Conservation (phyloP, 2,888 invertebrate genomes). For the Ecdyonurus torrentis region DNA sequence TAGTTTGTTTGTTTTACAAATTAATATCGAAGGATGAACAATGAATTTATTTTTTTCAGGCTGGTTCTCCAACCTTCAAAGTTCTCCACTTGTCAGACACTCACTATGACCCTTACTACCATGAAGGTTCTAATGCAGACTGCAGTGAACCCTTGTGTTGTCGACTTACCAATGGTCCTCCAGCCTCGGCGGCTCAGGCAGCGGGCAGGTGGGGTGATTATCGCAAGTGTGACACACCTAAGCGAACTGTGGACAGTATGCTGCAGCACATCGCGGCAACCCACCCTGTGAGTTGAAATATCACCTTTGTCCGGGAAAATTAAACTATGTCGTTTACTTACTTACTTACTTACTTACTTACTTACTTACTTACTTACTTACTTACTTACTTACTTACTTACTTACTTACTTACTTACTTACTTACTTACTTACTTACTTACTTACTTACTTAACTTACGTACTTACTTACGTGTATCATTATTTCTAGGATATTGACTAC, state of each 20-base stretch:
- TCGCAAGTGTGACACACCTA: slow-evolving; percentile 86
- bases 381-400: no score
- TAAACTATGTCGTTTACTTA: no score
- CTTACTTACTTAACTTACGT: background rate
- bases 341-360: no score
- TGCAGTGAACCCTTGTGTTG: slow-evolving; percentile 93
- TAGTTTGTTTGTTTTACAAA: background rate
- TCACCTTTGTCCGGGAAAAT: no score
- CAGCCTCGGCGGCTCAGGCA: slow-evolving; percentile 53
- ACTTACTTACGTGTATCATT: background rate
- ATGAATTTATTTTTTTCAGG: background rate
- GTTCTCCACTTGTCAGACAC: slow-evolving; percentile 94
- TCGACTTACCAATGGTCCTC: slow-evolving; percentile 62
- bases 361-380: no score
- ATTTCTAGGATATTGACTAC: slow-evolving; percentile 65
- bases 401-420: no score
- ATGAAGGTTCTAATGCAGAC: slow-evolving; percentile 78
- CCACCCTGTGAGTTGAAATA: slow-evolving; percentile 44
- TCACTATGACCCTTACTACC: slow-evolving; percentile 87
- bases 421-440: no score
- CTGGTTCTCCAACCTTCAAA: slow-evolving; percentile 52
- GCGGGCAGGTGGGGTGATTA: slow-evolving; percentile 96
- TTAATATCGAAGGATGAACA: background rate
- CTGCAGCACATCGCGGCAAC: slow-evolving; percentile 73
- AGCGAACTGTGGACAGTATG: slow-evolving; percentile 83